Evolutionary conservation across 35 echinoderm and acorn worm genomes (phyloP).

Genomic region (Lytechinus variegatus): DNA sequence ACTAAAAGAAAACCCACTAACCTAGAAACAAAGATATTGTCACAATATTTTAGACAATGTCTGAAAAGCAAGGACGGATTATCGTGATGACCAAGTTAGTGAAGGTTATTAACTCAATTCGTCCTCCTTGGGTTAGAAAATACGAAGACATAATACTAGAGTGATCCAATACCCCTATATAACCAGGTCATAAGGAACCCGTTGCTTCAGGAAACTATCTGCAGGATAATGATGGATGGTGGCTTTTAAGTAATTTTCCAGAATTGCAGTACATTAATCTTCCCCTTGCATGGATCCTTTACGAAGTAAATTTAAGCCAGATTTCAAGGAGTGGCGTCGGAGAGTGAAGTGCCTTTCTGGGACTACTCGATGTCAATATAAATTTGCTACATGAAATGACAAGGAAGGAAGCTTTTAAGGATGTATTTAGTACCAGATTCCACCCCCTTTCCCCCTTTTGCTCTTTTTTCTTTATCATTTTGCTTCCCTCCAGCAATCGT

Average conservation of each 20-base stretch:
- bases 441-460: no score
- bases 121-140: background rate
- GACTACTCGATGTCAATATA: background rate
- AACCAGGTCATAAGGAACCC: background rate
- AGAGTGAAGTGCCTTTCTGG: background rate
- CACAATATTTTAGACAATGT: no score
- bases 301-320: background rate
- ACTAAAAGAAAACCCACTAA: no score
- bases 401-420: background rate
- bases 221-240: background rate
- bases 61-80: no score
- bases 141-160: background rate
- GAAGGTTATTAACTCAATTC: no score
- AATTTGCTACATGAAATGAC: background rate
- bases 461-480: no score
- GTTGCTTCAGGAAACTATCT: background rate
- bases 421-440: background rate
- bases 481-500: no score
- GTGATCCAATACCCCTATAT: background rate
- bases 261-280: background rate
- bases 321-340: background rate
- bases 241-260: background rate
- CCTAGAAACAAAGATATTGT: no score
- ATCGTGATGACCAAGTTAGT: no score
- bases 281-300: background rate